A percentile compares a stretch with the other conserved stretches of the same genome.
These are phyloP conservation scores for Cyrtorhinus lividipennis DNA, from an alignment of 1,140 invertebrate genomes.

Conservation along the genomic window DNA sequence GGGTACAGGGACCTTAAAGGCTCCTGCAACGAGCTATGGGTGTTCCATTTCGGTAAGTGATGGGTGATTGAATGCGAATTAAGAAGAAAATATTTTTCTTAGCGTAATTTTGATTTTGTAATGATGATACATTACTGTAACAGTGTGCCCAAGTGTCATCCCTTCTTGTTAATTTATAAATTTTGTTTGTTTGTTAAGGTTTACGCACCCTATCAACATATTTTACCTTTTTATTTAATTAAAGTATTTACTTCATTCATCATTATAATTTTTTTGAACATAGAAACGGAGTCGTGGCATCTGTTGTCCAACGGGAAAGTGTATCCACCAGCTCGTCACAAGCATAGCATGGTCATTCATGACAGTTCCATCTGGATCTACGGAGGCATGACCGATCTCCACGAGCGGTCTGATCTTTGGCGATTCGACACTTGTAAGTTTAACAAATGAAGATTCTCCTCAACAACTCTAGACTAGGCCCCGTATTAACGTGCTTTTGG, in stretches of 20 bases:
- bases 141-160: no score
- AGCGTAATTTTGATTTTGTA: no score
- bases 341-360: constrained; percentile 69
- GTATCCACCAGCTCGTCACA: constrained; percentile 56
- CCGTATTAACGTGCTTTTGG: no score
- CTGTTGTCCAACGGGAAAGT: constrained; percentile 35
- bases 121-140: no score
- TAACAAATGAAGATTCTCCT: no score
- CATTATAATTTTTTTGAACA: background rate
- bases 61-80: no score
- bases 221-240: no score
- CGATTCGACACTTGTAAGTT: constrained; percentile 54
- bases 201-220: no score
- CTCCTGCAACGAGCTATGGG: constrained; percentile 74
- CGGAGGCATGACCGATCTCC: constrained; percentile 76
- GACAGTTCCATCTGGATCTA: constrained; percentile 70
- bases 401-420: constrained; percentile 70
- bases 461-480: no score
- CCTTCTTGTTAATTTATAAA: no score
- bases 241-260: background rate
- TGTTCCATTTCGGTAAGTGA: constrained; percentile 69
- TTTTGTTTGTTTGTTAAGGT: no score
- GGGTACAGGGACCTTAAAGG: constrained; percentile 78
- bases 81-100: background rate
- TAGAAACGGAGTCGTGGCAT: constrained; percentile 65